Percentiles rank a stretch among this genome's conserved stretches.
phyloP scores from a whole-genome alignment of 2,888 invertebrate genomes.

The Enchytraeus crypticus region DNA sequence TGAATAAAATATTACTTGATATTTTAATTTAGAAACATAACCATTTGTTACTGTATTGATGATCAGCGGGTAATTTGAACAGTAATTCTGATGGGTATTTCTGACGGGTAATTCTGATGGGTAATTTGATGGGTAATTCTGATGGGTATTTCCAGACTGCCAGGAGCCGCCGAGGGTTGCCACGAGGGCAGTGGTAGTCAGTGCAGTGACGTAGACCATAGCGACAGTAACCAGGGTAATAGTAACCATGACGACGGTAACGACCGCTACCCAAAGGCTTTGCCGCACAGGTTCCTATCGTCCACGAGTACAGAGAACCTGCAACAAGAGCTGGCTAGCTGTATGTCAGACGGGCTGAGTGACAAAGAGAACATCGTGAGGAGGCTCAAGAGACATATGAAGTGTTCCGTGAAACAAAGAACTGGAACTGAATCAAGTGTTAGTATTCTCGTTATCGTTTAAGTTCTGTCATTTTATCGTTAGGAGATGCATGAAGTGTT shows the following conservation, averaged over 20 bases:
- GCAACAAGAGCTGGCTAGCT: slow-evolving; percentile 40
- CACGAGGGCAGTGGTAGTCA: background rate
- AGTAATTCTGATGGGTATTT: too few species aligned
- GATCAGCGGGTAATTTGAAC: too few species aligned
- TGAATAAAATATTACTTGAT: too few species aligned
- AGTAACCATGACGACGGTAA: background rate
- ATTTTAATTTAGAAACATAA: too few species aligned
- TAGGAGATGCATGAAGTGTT: slow-evolving; percentile 35
- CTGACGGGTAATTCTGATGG: too few species aligned
- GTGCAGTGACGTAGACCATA: background rate
- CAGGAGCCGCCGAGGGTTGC: too few species aligned
- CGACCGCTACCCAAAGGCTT: slow-evolving; percentile 17
- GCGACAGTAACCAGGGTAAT: background rate
- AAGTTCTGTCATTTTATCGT: too few species aligned
- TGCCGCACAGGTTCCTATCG: slow-evolving; percentile 33
- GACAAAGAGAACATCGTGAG: slow-evolving; percentile 42
- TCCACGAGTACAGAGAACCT: slow-evolving; percentile 45
- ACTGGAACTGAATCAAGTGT: too few species aligned
- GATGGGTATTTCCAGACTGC: too few species aligned
- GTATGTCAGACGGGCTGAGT: slow-evolving; percentile 39
- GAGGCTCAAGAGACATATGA: slow-evolving; percentile 38
- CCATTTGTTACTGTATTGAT: too few species aligned
- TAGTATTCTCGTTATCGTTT: too few species aligned
- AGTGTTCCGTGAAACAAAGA: slow-evolving; percentile 18
- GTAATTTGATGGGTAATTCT: too few species aligned